These are phyloP conservation scores for Cheilosia pagana DNA, from an alignment of 2,888 invertebrate genomes.

Conservation along the genomic window DNA sequence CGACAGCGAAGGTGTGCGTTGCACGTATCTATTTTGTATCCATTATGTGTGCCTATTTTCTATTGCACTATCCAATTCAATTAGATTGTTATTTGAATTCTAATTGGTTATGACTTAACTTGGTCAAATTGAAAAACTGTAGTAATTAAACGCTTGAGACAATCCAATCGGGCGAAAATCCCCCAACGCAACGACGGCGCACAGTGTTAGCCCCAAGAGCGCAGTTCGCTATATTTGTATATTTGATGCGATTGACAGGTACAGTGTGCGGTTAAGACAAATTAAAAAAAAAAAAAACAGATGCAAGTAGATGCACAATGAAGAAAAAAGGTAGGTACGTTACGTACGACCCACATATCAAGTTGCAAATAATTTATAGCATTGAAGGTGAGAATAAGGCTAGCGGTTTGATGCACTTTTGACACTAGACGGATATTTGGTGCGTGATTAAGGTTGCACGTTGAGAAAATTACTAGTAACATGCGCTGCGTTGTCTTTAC, in stretches of 20 bases:
- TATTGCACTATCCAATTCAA: slow-evolving; percentile 40
- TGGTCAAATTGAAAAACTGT: slow-evolving; percentile 52
- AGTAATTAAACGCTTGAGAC: slow-evolving; percentile 59
- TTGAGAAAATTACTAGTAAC: not conserved
- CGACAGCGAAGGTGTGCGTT: slow-evolving; percentile 35
- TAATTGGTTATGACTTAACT: slow-evolving; percentile 68
- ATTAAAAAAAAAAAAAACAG: not conserved
- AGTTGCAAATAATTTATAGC: slow-evolving; percentile 10
- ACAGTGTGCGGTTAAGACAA: slow-evolving; percentile 21
- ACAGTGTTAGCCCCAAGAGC: slow-evolving; percentile 13
- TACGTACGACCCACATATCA: slow-evolving; percentile 20
- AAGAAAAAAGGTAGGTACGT: not conserved
- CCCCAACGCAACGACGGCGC: slow-evolving; percentile 7
- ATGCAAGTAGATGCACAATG: slow-evolving; percentile 16
- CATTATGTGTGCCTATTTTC: slow-evolving; percentile 22
- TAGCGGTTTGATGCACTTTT: not conserved
- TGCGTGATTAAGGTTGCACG: not conserved
- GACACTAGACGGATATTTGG: not conserved
- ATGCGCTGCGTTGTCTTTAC: not conserved
- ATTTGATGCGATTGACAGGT: slow-evolving; percentile 34
- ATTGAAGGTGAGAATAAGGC: slow-evolving; percentile 15
- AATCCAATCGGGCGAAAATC: slow-evolving; percentile 59
- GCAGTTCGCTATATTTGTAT: not conserved
- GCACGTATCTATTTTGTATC: slow-evolving; percentile 41
- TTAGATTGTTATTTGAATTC: slow-evolving; percentile 52